phyloP scores from a whole-genome alignment of 2,797 vertebrate species.

The Syndactyla subalaris region DNA sequence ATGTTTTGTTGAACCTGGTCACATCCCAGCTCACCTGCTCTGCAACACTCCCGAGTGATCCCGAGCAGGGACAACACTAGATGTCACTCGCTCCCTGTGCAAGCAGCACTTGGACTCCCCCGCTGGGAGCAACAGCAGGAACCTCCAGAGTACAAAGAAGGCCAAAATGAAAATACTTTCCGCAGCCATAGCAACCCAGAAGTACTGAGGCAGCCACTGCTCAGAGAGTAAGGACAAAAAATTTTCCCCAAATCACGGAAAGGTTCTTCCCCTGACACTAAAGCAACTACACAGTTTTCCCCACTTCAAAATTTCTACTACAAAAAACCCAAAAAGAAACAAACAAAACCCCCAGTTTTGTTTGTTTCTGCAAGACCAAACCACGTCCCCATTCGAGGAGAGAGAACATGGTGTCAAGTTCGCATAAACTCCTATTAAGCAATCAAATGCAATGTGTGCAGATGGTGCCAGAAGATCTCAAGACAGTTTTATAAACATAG shows the following conservation, averaged over 20 bases:
- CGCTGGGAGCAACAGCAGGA: not conserved
- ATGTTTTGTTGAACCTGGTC: not conserved
- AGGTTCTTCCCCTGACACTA: not conserved
- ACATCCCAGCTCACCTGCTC: not conserved
- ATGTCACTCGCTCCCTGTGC: conserved; percentile 58
- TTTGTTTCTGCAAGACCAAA: conserved; percentile 46
- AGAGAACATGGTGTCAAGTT: conserved; percentile 50
- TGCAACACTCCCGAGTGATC: not conserved
- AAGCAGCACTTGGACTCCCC: not conserved
- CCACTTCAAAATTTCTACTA: conserved; percentile 36
- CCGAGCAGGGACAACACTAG: conserved; percentile 61
- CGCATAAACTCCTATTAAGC: conserved; percentile 53
- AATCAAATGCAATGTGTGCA: conserved; percentile 42
- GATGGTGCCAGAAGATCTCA: conserved; percentile 58
- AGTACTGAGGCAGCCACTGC: not conserved
- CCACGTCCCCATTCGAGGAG: not conserved
- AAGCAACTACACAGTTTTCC: not conserved
- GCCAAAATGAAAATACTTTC: conserved; percentile 38
- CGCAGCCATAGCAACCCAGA: conserved; percentile 25
- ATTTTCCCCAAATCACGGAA: not conserved
- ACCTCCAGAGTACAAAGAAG: not conserved
- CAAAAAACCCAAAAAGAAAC: not conserved
- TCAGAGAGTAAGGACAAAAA: not conserved
- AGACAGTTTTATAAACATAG: conserved; percentile 60
- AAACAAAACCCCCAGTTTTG: not conserved